Evolutionary conservation across 2,888 invertebrate genomes (phyloP), one percentile per base, ranked within the genome.

Genomic region (Reticulitermes lucifugus): DNA sequence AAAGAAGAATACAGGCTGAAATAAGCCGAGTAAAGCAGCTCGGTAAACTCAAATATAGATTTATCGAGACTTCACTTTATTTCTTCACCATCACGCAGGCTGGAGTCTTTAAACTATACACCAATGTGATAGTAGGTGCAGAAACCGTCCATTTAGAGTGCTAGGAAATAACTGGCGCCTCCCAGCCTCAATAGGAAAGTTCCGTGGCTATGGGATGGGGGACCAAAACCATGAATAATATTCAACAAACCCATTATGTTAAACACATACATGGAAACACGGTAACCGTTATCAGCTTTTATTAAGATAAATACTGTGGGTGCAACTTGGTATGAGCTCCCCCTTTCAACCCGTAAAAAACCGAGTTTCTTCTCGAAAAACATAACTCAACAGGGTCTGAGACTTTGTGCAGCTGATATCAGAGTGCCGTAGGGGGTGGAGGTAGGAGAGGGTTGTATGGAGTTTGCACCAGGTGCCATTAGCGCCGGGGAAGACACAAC

Each of bases 211-310:
- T 18, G 10, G 41, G 41, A 12, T 10, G 73, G 73, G 41, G 73
- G 10, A 73, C 14, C 12, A 73, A 73, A 10, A 73, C 73, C 77
- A 46, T 77, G 77, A 77, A 46, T 77, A n/a, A 43, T 46, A 77
- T 77, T 46, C 77, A 77, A 77, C 46, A 46, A 0, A 46, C 35
- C 41, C 77, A 77, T 77, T 77, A 77, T 77, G 77, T 77, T 77
- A 77, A 77, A 46, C 46, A 77, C 46, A 51, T 46, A 46, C 77
- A 51, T n/a, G 46, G 77, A 77, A 77, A 77, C n/a, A n/a, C 77
- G 21, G 35, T 18, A 73, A 25, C 14, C 73, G 73, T 73, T 73
- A 73, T 73, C 73, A 73, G 41, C 73, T 73, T 73, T 73, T 73
- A 73, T 73, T 41, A 73, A 73, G 73, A 73, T 41, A 73, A 41